Percentiles rank a stretch among this genome's conserved stretches.
These are phyloP conservation scores for Scopus umbretta DNA, from an alignment of 2,113 vertebrate genomes.

Conservation along the genomic window DNA sequence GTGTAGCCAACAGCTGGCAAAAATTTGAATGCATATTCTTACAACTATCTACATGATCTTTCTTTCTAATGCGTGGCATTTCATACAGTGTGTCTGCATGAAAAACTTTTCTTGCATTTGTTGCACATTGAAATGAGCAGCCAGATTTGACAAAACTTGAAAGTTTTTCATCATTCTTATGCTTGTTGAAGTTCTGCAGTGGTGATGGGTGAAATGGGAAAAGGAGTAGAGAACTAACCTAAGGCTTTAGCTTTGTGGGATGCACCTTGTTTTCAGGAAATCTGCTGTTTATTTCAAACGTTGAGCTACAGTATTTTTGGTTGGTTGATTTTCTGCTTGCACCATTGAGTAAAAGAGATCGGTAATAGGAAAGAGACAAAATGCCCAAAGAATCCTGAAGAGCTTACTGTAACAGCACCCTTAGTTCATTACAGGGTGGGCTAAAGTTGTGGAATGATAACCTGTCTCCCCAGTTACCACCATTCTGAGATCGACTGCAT, in stretches of 20 bases:
- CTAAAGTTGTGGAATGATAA: background rate
- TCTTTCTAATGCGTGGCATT: background rate
- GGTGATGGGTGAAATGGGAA: background rate
- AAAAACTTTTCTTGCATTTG: background rate
- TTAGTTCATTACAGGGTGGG: background rate
- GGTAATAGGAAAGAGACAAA: background rate
- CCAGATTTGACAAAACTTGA: background rate
- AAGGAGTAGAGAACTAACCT: background rate
- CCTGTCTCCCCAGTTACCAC: background rate
- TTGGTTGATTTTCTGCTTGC: background rate
- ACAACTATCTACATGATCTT: background rate
- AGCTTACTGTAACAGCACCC: background rate
- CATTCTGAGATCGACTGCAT: background rate
- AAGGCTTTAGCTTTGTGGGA: background rate
- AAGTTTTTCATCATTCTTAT: background rate
- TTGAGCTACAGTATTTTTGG: background rate
- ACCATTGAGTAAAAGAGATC: background rate
- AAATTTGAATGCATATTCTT: background rate
- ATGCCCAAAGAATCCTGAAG: background rate
- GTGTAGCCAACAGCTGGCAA: background rate
- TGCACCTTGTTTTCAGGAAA: background rate
- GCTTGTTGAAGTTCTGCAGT: background rate
- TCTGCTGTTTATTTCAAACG: background rate
- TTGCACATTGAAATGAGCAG: background rate
- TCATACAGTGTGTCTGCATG: background rate